These are phyloP conservation scores for Phasia obesa DNA, from an alignment of 2,888 invertebrate genomes.

Conservation along the genomic window DNA sequence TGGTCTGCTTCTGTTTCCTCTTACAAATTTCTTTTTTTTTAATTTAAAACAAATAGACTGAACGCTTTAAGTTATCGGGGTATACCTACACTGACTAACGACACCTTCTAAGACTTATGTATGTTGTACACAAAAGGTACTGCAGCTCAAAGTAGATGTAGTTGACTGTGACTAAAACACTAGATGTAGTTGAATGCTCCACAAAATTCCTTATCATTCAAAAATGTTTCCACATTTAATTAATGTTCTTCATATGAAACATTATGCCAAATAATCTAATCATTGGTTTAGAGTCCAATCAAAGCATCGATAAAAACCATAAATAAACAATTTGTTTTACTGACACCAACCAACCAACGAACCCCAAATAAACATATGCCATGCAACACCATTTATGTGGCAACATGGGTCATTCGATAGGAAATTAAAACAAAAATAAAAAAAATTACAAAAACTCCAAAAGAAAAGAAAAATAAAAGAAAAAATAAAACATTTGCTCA, in stretches of 20 bases:
- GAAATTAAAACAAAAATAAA: conserved; percentile 2
- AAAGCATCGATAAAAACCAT: conserved; percentile 22
- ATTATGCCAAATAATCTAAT: neutral
- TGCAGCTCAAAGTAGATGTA: no score
- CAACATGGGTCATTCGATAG: conserved; percentile 59
- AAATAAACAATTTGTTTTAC: conserved; percentile 60
- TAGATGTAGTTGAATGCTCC: no score
- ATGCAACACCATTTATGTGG: conserved; percentile 13
- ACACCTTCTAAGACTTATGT: no score
- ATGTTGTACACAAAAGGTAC: no score
- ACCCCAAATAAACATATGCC: conserved; percentile 1
- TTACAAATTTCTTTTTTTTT: no score
- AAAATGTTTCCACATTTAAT: conserved; percentile 13
- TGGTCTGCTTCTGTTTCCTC: no score
- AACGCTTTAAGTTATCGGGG: no score
- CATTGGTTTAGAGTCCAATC: conserved; percentile 20
- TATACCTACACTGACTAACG: no score
- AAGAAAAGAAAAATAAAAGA: neutral
- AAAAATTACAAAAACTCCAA: no score
- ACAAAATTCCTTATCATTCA: neutral
- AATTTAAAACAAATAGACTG: no score
- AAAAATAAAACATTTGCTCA: conserved; percentile 35
- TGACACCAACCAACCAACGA: conserved; percentile 28
- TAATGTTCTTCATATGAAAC: conserved; percentile 35
- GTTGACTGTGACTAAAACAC: no score